phyloP scores from a whole-genome alignment of 2,888 invertebrate genomes.

The Eupithecia inturbata region DNA sequence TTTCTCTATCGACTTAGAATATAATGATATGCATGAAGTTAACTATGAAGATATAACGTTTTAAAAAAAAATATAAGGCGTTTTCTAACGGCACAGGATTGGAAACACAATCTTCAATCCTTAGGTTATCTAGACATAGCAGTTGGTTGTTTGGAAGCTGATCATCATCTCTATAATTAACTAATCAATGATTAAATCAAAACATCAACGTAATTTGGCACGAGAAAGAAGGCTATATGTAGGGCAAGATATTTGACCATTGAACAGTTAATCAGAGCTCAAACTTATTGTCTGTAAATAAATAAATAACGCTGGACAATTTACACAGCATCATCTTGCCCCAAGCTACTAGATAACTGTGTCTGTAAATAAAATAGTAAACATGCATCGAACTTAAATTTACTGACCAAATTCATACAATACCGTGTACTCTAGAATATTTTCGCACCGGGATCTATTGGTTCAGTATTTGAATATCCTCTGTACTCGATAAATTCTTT shows the following conservation, averaged over 20 bases:
- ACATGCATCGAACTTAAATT: neutral
- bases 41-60: neutral
- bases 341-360: no score
- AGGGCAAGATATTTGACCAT: neutral
- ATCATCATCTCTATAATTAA: no score
- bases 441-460: conserved; percentile 12
- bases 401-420: neutral
- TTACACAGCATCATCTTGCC: no score
- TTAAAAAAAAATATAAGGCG: neutral
- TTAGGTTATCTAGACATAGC: neutral
- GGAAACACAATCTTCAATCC: neutral
- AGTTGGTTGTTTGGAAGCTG: no score
- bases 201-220: neutral
- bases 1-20: neutral
- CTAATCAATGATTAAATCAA: no score
- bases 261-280: neutral
- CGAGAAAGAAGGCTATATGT: neutral
- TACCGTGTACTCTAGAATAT: conserved; percentile 17
- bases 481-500: conserved; percentile 66
- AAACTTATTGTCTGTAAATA: neutral
- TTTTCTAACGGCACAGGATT: neutral
- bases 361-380: neutral
- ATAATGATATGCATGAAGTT: neutral
- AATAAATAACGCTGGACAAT: no score
- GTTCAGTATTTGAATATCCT: conserved; percentile 71